Evolutionary conservation across 1,140 invertebrate species (phyloP).

Genomic region (Lepidurus arcticus): DNA sequence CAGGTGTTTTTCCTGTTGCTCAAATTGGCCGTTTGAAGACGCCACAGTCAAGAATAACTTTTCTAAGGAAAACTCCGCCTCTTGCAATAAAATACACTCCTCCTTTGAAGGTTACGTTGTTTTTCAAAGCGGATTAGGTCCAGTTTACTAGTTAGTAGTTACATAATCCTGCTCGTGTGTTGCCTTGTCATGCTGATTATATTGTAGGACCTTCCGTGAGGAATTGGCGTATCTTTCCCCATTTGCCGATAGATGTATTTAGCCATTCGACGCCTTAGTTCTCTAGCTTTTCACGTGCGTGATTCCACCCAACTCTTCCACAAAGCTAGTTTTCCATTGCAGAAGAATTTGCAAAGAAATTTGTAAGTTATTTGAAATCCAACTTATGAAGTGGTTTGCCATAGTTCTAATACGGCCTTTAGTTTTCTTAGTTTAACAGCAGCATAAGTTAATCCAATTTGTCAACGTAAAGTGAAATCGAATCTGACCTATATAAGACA

Average conservation of each 20-base stretch:
- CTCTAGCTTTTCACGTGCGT: neutral
- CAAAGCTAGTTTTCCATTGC: neutral
- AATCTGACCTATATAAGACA: no score
- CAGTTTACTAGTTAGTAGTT: neutral
- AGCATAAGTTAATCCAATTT: no score
- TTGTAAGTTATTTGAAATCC: slow-evolving; percentile 2
- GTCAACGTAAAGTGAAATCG: no score
- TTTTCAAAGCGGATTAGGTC: neutral
- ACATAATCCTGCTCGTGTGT: neutral
- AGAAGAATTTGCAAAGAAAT: neutral
- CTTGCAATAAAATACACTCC: neutral
- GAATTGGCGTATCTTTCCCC: neutral
- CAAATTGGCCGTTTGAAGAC: neutral
- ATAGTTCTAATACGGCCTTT: no score
- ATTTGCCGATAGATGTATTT: neutral
- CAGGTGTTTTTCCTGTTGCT: neutral
- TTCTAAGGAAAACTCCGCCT: neutral
- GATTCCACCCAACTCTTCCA: neutral
- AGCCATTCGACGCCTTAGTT: neutral
- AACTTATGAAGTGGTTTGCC: neutral
- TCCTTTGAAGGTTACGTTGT: neutral
- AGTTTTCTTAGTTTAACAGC: no score
- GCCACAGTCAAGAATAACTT: neutral
- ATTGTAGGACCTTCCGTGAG: neutral
- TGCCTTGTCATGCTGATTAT: slow-evolving; percentile 16